Evolutionary conservation across 2,797 vertebrate species (phyloP).

Genomic region (Gobionotothen gibberifrons): DNA sequence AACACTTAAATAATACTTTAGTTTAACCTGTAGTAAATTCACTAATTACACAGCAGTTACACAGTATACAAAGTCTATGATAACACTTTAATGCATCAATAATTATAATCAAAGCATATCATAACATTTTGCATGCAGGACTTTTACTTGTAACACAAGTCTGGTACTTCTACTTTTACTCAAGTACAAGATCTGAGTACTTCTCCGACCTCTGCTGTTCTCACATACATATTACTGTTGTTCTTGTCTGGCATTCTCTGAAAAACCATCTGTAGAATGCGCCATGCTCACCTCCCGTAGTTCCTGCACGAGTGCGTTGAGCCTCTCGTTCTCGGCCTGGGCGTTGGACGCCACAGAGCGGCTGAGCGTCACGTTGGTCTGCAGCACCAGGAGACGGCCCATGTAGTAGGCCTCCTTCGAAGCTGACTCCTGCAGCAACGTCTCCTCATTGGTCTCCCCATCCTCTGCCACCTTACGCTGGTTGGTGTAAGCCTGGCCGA

Average conservation of each 20-base stretch:
- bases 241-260: neutral
- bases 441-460: constrained; percentile 96
- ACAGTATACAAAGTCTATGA: too few relatives aligned
- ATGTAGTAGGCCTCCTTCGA: constrained; percentile 96
- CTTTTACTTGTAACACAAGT: too few relatives aligned
- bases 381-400: constrained; percentile 92
- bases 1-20: too few relatives aligned
- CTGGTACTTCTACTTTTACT: too few relatives aligned
- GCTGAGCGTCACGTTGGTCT: constrained; percentile 91
- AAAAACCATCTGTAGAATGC: neutral
- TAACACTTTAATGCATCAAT: too few relatives aligned
- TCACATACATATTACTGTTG: neutral
- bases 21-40: too few relatives aligned
- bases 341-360: constrained; percentile 88
- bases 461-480: constrained; percentile 98
- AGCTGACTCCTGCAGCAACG: constrained; percentile 94
- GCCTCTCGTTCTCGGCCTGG: constrained; percentile 92
- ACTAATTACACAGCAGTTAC: too few relatives aligned
- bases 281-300: constrained; percentile 90
- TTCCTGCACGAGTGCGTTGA: constrained; percentile 88
- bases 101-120: too few relatives aligned
- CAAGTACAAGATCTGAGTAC: too few relatives aligned
- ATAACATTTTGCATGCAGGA: too few relatives aligned
- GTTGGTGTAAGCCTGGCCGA: constrained; percentile 95
- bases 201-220: too few relatives aligned